Conservation (phyloP, 2,113 vertebrate genomes). For the Catharus fuscescens region DNA sequence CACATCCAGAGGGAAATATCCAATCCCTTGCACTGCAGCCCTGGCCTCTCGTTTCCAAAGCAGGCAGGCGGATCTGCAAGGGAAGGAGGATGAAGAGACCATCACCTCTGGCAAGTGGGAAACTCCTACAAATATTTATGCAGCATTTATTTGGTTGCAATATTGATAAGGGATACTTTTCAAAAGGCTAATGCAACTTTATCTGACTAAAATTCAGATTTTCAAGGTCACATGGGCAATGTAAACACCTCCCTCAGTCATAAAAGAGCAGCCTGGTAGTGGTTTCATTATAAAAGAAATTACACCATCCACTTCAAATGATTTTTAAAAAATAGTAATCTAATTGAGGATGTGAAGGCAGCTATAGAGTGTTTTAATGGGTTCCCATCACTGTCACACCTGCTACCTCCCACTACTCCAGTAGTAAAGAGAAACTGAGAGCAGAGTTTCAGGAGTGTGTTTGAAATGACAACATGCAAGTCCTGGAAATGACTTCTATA, state of each 20-base stretch:
- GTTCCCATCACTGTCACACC: background rate
- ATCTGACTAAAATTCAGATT: background rate
- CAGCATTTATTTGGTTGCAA: background rate
- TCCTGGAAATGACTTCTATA: background rate
- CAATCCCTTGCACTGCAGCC: fast-evolving
- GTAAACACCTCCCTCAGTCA: background rate
- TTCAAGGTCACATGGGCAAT: background rate
- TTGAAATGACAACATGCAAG: background rate
- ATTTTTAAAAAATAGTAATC: background rate
- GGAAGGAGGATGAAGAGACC: fast-evolving
- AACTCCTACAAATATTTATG: background rate
- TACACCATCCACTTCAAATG: background rate
- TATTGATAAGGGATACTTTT: background rate
- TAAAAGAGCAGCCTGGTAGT: background rate
- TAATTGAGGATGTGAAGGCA: background rate
- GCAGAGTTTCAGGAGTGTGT: background rate
- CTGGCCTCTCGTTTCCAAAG: background rate
- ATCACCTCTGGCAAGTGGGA: background rate
- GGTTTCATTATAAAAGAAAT: background rate
- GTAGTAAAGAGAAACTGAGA: background rate
- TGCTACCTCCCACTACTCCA: background rate
- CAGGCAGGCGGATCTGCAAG: background rate
- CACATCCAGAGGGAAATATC: background rate
- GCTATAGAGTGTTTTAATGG: background rate
- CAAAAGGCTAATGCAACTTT: background rate